Conservation (phyloP, 2,113 vertebrate genomes). For the Eudyptes chrysolophus region DNA sequence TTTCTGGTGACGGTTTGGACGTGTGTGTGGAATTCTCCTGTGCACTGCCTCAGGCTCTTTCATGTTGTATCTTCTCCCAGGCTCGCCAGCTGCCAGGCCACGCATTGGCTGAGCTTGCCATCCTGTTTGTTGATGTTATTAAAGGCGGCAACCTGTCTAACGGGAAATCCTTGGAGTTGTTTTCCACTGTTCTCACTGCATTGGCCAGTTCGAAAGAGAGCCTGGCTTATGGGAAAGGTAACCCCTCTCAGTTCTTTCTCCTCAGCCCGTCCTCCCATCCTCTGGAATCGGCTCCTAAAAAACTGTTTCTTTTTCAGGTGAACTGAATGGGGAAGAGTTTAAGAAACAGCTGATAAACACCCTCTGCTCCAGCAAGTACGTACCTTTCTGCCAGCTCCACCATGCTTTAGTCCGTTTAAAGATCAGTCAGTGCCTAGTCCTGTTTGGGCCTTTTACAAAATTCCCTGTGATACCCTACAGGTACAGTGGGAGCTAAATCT, state of each 20-base stretch:
- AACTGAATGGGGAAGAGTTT: constrained; percentile 90
- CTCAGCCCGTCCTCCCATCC: not conserved
- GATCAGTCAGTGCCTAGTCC: not conserved
- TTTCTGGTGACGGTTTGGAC: not conserved
- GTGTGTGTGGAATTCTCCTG: not conserved
- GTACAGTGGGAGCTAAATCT: not conserved
- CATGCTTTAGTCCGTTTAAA: not conserved
- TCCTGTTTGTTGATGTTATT: constrained; percentile 84
- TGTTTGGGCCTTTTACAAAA: not conserved
- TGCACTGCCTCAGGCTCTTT: not conserved
- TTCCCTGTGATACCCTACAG: not conserved
- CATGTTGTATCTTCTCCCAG: constrained; percentile 60
- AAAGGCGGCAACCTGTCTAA: constrained; percentile 81
- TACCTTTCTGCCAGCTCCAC: not conserved
- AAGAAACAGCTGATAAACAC: constrained; percentile 94
- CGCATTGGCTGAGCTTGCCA: constrained; percentile 81
- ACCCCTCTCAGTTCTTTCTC: not conserved
- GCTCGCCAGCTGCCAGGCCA: constrained; percentile 81
- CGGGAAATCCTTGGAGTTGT: constrained; percentile 91
- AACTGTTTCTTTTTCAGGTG: constrained; percentile 73
- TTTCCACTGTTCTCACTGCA: constrained; percentile 88
- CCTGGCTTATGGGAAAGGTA: constrained; percentile 90
- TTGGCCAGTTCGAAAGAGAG: constrained; percentile 81
- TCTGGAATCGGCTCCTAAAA: not conserved
- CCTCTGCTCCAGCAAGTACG: constrained; percentile 90